Percentiles rank a stretch among this genome's conserved stretches.
These are phyloP conservation scores for Lepidostoma basale DNA, from an alignment of 1,140 invertebrate genomes.

Conservation along the genomic window DNA sequence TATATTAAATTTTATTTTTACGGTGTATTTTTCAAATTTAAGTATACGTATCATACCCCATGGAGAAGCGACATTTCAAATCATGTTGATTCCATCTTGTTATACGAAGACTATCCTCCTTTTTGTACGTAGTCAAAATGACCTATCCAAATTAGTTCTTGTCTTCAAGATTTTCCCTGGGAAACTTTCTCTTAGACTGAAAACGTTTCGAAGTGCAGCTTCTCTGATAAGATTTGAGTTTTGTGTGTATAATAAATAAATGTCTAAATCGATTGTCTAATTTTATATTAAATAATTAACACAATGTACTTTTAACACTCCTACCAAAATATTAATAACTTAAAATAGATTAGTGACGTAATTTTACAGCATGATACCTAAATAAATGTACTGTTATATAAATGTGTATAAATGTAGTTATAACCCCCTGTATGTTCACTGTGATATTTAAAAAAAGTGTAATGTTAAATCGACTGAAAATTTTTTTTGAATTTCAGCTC, in stretches of 20 bases:
- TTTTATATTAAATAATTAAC: neutral
- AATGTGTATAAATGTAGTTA: constrained; percentile 5
- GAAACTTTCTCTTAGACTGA: too few species aligned
- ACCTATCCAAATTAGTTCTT: too few species aligned
- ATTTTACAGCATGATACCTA: neutral
- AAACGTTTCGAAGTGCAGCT: too few species aligned
- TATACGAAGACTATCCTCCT: too few species aligned
- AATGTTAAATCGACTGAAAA: constrained; percentile 20
- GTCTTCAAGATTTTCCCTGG: too few species aligned
- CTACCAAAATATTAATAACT: constrained; percentile 1
- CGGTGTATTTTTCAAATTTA: too few species aligned
- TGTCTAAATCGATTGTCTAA: neutral
- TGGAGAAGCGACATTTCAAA: too few species aligned
- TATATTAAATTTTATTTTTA: too few species aligned
- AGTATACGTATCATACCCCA: too few species aligned
- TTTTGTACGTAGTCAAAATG: too few species aligned
- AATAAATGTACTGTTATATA: neutral
- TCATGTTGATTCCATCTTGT: too few species aligned
- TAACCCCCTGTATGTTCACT: constrained; percentile 23
- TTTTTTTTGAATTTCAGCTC: constrained; percentile 7
- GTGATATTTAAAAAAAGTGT: constrained; percentile 23
- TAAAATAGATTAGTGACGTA: neutral
- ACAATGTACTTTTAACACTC: constrained; percentile 6
- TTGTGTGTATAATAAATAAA: neutral
- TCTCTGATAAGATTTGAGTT: too few species aligned